Evolutionary conservation across 2,113 vertebrate species (phyloP).

Genomic region (Lepidothrix coronata): DNA sequence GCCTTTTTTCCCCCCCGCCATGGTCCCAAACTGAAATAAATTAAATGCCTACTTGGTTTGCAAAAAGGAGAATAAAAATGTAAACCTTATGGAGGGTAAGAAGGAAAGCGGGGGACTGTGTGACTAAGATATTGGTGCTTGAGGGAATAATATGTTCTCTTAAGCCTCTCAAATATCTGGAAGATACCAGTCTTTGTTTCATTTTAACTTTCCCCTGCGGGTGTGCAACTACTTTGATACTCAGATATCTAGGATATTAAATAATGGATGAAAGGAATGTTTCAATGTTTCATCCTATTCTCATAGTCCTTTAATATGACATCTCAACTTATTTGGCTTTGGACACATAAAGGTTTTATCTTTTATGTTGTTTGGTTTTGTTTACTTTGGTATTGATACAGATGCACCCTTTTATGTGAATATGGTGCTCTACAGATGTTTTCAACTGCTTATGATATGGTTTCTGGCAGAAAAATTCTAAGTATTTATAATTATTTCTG

Average conservation of each 20-base stretch:
- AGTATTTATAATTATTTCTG: background rate
- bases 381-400: background rate
- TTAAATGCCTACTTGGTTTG: background rate
- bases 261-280: slow-evolving; percentile 1
- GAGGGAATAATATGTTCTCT: background rate
- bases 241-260: background rate
- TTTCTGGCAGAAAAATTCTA: background rate
- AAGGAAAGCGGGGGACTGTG: accelerated
- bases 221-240: background rate
- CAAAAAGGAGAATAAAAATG: background rate
- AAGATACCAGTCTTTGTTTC: background rate
- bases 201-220: slow-evolving; percentile 5
- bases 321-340: slow-evolving; percentile 7
- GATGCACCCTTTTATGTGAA: background rate
- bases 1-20: background rate
- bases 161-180: background rate
- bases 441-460: background rate
- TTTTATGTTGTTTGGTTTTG: background rate
- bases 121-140: background rate
- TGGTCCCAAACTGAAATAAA: background rate
- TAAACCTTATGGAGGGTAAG: background rate
- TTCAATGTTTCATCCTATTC: background rate
- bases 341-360: background rate
- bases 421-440: background rate
- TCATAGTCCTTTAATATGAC: background rate